Base-by-base conservation (phyloP, 2,888 invertebrate genomes). In the Alitta virens region DNA sequence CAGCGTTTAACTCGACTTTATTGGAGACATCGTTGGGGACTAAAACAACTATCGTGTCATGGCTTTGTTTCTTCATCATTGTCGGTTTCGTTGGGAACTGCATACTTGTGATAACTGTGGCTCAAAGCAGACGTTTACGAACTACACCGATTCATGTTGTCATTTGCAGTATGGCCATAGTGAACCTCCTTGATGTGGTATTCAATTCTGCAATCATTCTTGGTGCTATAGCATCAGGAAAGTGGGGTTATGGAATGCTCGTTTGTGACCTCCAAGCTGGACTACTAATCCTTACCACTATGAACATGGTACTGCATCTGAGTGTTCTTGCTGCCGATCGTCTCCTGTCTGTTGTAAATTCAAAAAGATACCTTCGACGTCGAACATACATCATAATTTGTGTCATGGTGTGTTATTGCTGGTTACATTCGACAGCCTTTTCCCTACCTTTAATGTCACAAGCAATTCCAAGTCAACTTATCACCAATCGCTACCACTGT, bases 171-270 rank as follows among this genome's bases (percentile, higher is more conserved):
- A 43, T 75, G 54, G 74, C 74, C 1, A 66, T 72, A 0, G 66
- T 72, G 14, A 76, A 76, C 51, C 62, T 78, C 1, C 63, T 74
- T 23, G 75, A 78, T 62, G 73, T 75, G 63, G 43, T 74, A 12
- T 60, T 73, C 24, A 77, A 77, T 62, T 74, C 78, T 74, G 67
- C 77, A 1, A 57, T 79, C 5, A 66, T 77, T 0, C 63, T 78
- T 18, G 71, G 73, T 2, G 68, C 74, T 3, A 72, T 72, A 14
- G 65, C 74, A 18, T 61, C 70, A 3, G 67, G 67, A 18, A 65
- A 68, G 24, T 77, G 76, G 76, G 68, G 66, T 3, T 73, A 73
- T 53, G 74, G 73, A 5, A 63, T 65, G 1, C 25, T 66, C 7
- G 61, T 74, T 26, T 79, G 79, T 56, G 66, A 67, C 14, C 46